Percentiles rank a stretch among this genome's conserved stretches.
Conservation (phyloP, 2,888 invertebrate genomes). For the Euspilapteryx auroguttella region DNA sequence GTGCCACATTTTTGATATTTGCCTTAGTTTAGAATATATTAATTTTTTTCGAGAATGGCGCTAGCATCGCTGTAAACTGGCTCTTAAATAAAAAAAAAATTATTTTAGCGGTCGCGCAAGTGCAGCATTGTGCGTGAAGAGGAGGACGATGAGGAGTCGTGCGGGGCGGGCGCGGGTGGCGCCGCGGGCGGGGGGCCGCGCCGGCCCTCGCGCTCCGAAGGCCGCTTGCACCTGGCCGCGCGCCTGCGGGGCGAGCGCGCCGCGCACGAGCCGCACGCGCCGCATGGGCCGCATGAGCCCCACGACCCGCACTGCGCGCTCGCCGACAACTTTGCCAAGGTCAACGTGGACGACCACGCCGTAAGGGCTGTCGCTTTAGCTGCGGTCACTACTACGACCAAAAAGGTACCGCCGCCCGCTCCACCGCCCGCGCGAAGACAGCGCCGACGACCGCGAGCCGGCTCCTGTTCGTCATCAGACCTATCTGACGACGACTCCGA, state of each 20-base stretch:
- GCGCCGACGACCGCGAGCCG: constrained; percentile 46
- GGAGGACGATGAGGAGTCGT: constrained; percentile 83
- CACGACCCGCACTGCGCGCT: too few relatives aligned
- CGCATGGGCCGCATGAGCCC: too few relatives aligned
- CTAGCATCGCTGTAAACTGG: too few relatives aligned
- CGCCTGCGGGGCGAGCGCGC: constrained; percentile 65
- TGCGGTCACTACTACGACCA: constrained; percentile 10
- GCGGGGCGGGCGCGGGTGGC: constrained; percentile 52
- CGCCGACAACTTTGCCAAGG: constrained; percentile 61
- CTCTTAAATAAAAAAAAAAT: too few relatives aligned
- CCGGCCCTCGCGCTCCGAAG: constrained; percentile 80
- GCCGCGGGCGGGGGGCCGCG: too few relatives aligned
- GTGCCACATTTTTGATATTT: too few relatives aligned
- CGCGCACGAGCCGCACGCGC: constrained; percentile 18
- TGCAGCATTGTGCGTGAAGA: constrained; percentile 93
- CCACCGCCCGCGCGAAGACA: constrained; percentile 33
- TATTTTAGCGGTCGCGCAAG: constrained; percentile 78
- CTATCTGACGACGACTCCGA: constrained; percentile 91
- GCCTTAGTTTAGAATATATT: too few relatives aligned
- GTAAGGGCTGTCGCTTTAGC: constrained; percentile 5
- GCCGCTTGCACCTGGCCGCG: constrained; percentile 70
- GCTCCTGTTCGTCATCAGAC: constrained; percentile 93
- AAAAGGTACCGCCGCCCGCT: constrained; percentile 23
- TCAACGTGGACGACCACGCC: constrained; percentile 28
- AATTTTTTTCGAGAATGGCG: too few relatives aligned